Percentiles rank a stretch among this genome's conserved stretches.
Conservation (phyloP, 1,140 invertebrate genomes). For the Aleiodes sp. region DNA sequence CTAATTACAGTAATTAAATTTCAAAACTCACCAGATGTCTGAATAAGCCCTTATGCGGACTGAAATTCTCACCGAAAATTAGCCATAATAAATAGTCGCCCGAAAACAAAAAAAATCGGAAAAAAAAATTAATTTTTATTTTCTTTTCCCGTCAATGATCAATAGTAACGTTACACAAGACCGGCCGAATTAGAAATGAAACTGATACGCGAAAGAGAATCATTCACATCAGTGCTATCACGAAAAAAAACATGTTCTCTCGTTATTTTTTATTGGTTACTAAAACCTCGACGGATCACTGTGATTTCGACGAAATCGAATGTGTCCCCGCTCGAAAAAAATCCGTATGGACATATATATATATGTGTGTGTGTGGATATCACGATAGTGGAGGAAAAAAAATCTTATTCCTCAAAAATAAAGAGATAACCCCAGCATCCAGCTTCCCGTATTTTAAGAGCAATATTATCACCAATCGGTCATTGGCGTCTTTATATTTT, state of each 20-base stretch:
- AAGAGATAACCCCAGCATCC: neutral
- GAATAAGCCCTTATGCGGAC: neutral
- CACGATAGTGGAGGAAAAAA: neutral
- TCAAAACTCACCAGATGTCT: slow-evolving; percentile 55
- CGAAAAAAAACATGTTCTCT: neutral
- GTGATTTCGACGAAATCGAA: slow-evolving; percentile 15
- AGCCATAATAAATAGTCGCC: neutral
- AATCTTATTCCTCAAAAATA: neutral
- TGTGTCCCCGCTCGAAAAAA: no score
- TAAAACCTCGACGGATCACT: no score
- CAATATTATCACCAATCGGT: slow-evolving; percentile 13
- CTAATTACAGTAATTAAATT: slow-evolving; percentile 62
- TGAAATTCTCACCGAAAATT: neutral
- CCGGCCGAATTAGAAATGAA: neutral
- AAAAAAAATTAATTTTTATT: no score
- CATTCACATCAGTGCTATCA: slow-evolving; percentile 2
- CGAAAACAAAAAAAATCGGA: no score
- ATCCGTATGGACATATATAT: neutral
- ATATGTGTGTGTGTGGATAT: no score
- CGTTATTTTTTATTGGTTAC: slow-evolving; percentile 3
- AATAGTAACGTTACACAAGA: neutral
- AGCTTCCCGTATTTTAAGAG: neutral
- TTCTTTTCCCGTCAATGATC: neutral
- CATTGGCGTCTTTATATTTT: slow-evolving; percentile 19
- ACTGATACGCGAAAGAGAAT: neutral